Base-by-base conservation (phyloP, 2,113 vertebrate species). In the Mastomys coucha region DNA sequence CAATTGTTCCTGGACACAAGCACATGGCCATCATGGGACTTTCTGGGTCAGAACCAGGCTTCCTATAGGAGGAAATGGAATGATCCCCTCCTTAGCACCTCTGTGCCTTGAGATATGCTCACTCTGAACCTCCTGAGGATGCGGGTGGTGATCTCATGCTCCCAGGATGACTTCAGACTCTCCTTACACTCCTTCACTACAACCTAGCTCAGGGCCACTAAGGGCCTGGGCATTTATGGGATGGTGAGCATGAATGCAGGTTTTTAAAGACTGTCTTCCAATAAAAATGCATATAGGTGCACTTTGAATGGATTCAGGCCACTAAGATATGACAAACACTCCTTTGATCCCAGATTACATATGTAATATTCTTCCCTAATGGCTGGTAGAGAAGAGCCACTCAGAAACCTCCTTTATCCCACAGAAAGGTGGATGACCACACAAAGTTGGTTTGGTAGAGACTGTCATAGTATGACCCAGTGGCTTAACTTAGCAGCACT, bases 1-100 rank as follows among this genome's bases (percentile, higher is more conserved):
- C 99, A 99, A 97, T 99, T 97, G 94, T 99, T 99, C 98, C 99
- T 99, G 96, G 85, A 91, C 91, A 82, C 26, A 90, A 90, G 93
- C 6, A 94, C 93, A 16, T 1, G 0, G 28, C 24, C 45, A 7
- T 65, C 42, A 28, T 4, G 4, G 19, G 58, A 17, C 53, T 51
- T n/a, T n/a, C 22, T 33, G 33, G 39, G 39, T 22, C 24, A 60
- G 39, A 45, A 65, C n/a, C 17, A 56, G 53, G 67, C 56, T 60
- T 82, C 51, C 33, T 24, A 36, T 39, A 45, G 78, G 78, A 67
- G 19, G 67, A 65, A 39, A 11, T 17, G 60, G 42, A 72, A 20
- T 3, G n/a, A 39, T 6, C n/a, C 42, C 56, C 45, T 22, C 77
- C 86, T 73, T 88, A 72, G 56, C 26, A 20, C n/a, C 39, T 75